Evolutionary conservation across 2,797 vertebrate genomes (phyloP).

Genomic region (Zalophus californianus): DNA sequence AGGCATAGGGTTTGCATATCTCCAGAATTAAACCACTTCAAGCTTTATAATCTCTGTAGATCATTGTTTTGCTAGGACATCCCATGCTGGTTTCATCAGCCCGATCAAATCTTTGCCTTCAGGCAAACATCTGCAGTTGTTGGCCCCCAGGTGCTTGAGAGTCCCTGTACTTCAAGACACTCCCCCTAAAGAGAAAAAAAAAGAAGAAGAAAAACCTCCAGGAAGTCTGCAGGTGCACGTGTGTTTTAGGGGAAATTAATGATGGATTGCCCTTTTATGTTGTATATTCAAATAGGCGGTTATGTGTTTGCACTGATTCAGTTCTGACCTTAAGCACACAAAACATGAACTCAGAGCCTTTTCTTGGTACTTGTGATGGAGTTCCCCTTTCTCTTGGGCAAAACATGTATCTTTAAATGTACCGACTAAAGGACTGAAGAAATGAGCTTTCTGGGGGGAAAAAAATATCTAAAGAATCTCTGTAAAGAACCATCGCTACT

Average conservation of each 20-base stretch:
- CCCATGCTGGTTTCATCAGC: slow-evolving; percentile 72
- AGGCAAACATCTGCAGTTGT: slow-evolving; percentile 77
- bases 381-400: background rate
- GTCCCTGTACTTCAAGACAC: slow-evolving; percentile 45
- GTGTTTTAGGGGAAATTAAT: slow-evolving; percentile 60
- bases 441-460: background rate
- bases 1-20: slow-evolving; percentile 56
- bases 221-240: slow-evolving; percentile 79
- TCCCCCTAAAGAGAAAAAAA: background rate
- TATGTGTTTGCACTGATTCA: background rate
- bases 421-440: background rate
- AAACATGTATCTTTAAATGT: background rate
- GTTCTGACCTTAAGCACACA: slow-evolving; percentile 50
- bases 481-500: background rate
- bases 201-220: slow-evolving; percentile 8
- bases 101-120: slow-evolving; percentile 75
- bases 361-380: background rate
- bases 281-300: slow-evolving; percentile 49
- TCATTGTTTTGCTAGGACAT: slow-evolving; percentile 74
- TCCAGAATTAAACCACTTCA: slow-evolving; percentile 64
- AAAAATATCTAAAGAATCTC: background rate
- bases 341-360: slow-evolving; percentile 50
- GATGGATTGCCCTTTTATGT: slow-evolving; percentile 55
- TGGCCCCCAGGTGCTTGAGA: slow-evolving; percentile 71
- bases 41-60: slow-evolving; percentile 68